Evolutionary conservation across 2,888 invertebrate species (phyloP), one percentile per base, ranked within the genome.

Genomic region (Heteropelma amictum): DNA sequence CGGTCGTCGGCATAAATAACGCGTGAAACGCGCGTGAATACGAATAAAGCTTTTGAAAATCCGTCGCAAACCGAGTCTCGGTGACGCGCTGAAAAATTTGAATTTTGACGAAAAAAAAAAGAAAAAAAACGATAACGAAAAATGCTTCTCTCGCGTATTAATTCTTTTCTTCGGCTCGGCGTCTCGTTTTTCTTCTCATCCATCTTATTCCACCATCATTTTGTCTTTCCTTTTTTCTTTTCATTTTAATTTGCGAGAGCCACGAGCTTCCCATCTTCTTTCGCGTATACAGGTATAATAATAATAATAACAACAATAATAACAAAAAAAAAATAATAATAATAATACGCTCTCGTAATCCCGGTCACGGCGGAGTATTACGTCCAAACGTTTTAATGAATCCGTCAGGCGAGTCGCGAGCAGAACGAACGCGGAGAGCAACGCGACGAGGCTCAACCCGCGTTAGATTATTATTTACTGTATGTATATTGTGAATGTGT

Each of bases 331-430:
- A n/a, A n/a, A n/a, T n/a, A n/a, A n/a, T n/a, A n/a, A n/a, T n/a
- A n/a, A n/a, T n/a, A n/a, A 40, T 21, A 2, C 64, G 69, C 69
- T 80, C 77, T 77, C 81, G 81, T 84, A 83, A 84, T 85, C 82
- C 82, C 82, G 77, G 79, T 58, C 58, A 58, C 58, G 40, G 26
- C 58, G 30, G 81, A 80, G 81, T 82, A 81, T 82, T 81, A 81
- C 80, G 76, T 76, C 77, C 79, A 79, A 81, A 80, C 81, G 80
- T 82, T 83, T 84, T 86, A 84, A 86, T 85, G 85, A 86, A 85
- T 86, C 83, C 84, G 84, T 83, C 86, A 84, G 82, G 84, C 82
- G 78, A 58, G 71, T 76, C 75, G 75, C 64, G 40, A 72, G 67
- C 69, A 72, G 72, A 65, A 71, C 54, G 51, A 51, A 58, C 53